phyloP scores from a whole-genome alignment of 2,113 vertebrate genomes.

The Rattus rattus region DNA sequence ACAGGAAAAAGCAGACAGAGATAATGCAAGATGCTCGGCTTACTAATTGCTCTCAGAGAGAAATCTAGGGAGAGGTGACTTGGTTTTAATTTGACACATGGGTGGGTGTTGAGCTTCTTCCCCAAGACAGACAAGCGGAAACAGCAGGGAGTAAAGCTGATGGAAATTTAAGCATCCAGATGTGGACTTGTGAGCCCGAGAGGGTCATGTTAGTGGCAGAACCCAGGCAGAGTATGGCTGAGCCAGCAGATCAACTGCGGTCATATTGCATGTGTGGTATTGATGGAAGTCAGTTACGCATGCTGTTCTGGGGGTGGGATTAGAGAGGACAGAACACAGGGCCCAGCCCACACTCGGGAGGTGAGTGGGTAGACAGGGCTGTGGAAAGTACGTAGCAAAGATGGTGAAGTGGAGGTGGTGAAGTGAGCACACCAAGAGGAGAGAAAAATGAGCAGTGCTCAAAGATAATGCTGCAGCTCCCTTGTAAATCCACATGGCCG shows the following conservation, averaged over 20 bases:
- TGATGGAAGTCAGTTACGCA: fast-evolving
- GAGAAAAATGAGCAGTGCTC: not conserved
- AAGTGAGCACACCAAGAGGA: not conserved
- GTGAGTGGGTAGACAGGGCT: not conserved
- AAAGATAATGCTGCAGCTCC: not conserved
- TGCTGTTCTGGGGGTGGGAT: fast-evolving
- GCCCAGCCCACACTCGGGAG: not conserved
- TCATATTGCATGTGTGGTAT: too few species aligned
- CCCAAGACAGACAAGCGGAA: not conserved
- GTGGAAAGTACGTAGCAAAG: not conserved
- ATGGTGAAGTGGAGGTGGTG: not conserved
- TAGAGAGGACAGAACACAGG: fast-evolving
- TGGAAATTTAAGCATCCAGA: not conserved
- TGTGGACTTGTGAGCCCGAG: too few species aligned
- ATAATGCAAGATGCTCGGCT: not conserved
- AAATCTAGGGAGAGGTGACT: not conserved
- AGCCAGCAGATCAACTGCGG: not conserved
- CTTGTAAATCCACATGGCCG: not conserved
- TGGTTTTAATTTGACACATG: not conserved
- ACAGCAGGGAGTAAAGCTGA: not conserved
- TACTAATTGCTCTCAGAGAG: not conserved
- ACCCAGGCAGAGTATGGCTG: not conserved
- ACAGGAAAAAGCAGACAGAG: not conserved
- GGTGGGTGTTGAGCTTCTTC: not conserved
- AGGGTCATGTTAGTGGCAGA: not conserved